A percentile compares a stretch with the other conserved stretches of the same genome.
phyloP scores from a whole-genome alignment of 2,888 invertebrate genomes.

The Drosophila birchii region DNA sequence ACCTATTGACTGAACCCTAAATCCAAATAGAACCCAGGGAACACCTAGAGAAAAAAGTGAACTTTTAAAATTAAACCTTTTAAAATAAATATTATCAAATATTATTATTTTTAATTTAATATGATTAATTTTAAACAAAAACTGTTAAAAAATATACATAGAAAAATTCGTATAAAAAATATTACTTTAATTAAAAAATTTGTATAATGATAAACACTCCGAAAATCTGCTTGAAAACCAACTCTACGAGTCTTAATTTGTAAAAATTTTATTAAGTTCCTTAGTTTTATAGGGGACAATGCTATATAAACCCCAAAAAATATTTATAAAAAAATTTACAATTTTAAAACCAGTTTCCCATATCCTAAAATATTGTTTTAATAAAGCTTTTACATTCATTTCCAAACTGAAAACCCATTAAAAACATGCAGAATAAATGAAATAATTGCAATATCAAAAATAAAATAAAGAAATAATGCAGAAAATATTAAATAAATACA shows the following conservation, averaged over 20 bases:
- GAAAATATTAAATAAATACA: too few relatives aligned
- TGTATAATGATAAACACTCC: too few relatives aligned
- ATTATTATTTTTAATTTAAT: background rate
- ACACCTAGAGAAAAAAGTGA: background rate
- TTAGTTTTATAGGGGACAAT: background rate
- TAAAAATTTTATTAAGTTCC: background rate
- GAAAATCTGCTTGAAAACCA: too few relatives aligned
- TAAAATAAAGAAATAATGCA: background rate
- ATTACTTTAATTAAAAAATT: too few relatives aligned
- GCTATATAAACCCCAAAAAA: background rate
- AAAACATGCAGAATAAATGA: background rate
- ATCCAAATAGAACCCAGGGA: conserved; percentile 6
- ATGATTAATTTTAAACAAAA: background rate
- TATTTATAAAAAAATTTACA: too few relatives aligned
- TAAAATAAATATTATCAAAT: background rate
- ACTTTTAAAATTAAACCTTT: background rate
- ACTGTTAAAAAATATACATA: too few relatives aligned
- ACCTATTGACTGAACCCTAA: conserved; percentile 16
- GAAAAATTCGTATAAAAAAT: too few relatives aligned
- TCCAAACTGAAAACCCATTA: background rate
- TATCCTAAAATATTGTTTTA: background rate
- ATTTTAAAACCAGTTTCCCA: background rate
- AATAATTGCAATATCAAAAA: background rate
- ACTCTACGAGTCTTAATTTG: background rate
- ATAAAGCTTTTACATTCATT: background rate